These are phyloP conservation scores for Pachycephus smyrnensis DNA, from an alignment of 2,888 invertebrate genomes.

Conservation along the genomic window DNA sequence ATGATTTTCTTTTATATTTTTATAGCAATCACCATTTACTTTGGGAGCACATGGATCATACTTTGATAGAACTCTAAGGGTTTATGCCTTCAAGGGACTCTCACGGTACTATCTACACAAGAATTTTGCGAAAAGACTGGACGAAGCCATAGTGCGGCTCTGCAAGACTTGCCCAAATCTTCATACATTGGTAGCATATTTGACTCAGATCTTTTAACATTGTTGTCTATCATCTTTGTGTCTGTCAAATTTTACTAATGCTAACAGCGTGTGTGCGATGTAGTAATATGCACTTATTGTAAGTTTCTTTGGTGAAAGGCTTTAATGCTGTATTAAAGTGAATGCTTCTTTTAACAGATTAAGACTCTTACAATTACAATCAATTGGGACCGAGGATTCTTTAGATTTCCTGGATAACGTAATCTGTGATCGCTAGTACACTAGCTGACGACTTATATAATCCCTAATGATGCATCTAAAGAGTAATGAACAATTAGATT, in stretches of 20 bases:
- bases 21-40: constrained; percentile 47
- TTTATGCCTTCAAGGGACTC: constrained; percentile 77
- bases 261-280: constrained; percentile 25
- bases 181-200: constrained; percentile 73
- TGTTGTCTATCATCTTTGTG: constrained; percentile 19
- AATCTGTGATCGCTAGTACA: not conserved
- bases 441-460: not conserved
- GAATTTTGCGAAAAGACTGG: constrained; percentile 78
- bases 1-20: not conserved
- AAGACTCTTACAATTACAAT: not conserved
- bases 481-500: not conserved
- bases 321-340: not conserved
- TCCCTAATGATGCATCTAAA: not conserved
- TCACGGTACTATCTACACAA: constrained; percentile 76
- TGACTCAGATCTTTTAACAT: constrained; percentile 36
- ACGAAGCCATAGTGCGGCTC: constrained; percentile 76
- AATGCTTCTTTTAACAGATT: not conserved
- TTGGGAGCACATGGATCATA: constrained; percentile 54
- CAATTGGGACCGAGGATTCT: not conserved
- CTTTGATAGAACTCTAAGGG: constrained; percentile 69
- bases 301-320: not conserved
- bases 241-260: constrained; percentile 18
- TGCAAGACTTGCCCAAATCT: constrained; percentile 76
- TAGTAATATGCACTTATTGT: constrained; percentile 29
- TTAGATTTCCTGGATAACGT: not conserved